Conservation (phyloP, 2,888 invertebrate species). For the Trissoscelio sp. region DNA sequence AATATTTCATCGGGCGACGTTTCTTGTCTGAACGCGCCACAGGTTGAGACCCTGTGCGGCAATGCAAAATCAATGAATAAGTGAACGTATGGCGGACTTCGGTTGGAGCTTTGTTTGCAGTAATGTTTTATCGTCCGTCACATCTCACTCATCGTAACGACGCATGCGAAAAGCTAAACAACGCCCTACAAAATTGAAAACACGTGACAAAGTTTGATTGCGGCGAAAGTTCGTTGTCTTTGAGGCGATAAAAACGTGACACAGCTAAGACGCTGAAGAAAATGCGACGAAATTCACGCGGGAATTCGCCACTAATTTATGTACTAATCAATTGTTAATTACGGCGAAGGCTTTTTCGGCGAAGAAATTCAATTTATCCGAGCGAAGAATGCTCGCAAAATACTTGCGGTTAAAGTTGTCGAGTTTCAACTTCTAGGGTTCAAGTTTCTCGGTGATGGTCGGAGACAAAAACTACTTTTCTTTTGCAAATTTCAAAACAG, state of each 20-base stretch:
- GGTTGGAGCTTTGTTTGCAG: slow-evolving; percentile 56
- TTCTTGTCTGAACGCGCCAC: slow-evolving; percentile 67
- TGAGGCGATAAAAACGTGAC: slow-evolving; percentile 50
- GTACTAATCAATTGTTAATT: slow-evolving; percentile 83
- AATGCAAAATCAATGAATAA: slow-evolving; percentile 75
- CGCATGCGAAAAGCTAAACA: slow-evolving; percentile 35
- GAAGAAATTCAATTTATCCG: no score
- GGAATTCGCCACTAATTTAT: slow-evolving; percentile 80
- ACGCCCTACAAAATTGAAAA: slow-evolving; percentile 30
- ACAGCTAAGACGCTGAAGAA: slow-evolving; percentile 27
- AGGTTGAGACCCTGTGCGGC: slow-evolving; percentile 71
- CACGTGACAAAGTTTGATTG: slow-evolving; percentile 81
- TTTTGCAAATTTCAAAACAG: no score
- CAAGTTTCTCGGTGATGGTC: no score
- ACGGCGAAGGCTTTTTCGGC: slow-evolving; percentile 80
- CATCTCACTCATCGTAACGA: slow-evolving; percentile 47
- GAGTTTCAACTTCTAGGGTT: no score
- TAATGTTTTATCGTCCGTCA: slow-evolving; percentile 57
- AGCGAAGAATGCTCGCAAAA: no score
- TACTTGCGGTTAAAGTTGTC: no score
- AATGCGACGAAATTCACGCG: slow-evolving; percentile 46
- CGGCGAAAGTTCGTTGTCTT: slow-evolving; percentile 80
- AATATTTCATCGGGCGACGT: slow-evolving; percentile 53
- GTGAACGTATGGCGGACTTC: slow-evolving; percentile 66
- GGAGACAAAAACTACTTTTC: no score